A percentile compares a stretch with the other conserved stretches of the same genome.
Evolutionary conservation across 2,888 invertebrate species (phyloP).

Genomic region (Clostera curtula): DNA sequence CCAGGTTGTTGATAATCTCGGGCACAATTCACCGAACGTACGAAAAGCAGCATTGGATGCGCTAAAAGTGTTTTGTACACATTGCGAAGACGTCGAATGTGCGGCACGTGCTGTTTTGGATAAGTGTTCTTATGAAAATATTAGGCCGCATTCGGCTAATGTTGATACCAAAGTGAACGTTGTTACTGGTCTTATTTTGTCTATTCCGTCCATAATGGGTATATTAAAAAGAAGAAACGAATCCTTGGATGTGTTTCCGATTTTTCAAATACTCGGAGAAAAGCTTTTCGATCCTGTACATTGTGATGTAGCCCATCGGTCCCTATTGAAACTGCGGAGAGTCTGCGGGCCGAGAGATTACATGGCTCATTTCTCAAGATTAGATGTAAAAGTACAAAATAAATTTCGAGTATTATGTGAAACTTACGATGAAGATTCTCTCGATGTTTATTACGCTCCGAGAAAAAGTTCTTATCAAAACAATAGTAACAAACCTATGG

Average conservation of each 20-base stretch:
- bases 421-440: constrained; percentile 61
- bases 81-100: constrained; percentile 79
- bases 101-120: constrained; percentile 79
- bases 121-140: constrained; percentile 78
- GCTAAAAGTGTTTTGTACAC: constrained; percentile 80
- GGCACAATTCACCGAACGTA: constrained; percentile 86
- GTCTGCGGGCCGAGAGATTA: constrained; percentile 80
- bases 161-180: constrained; percentile 69
- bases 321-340: constrained; percentile 81
- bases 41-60: constrained; percentile 87
- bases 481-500: constrained; percentile 40
- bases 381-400: constrained; percentile 65
- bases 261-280: constrained; percentile 70
- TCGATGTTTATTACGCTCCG: constrained; percentile 63
- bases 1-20: constrained; percentile 85
- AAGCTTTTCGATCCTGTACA: constrained; percentile 69
- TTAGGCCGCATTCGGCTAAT: constrained; percentile 68
- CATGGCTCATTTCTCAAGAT: constrained; percentile 65
- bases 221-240: constrained; percentile 68
- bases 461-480: constrained; percentile 41
- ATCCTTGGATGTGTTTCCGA: constrained; percentile 62
- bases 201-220: constrained; percentile 77
- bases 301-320: constrained; percentile 82
- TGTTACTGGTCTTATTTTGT: constrained; percentile 79
- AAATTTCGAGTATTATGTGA: constrained; percentile 63